Evolutionary conservation across 2,888 invertebrate species (phyloP).

Genomic region (Lumbricus terrestris): DNA sequence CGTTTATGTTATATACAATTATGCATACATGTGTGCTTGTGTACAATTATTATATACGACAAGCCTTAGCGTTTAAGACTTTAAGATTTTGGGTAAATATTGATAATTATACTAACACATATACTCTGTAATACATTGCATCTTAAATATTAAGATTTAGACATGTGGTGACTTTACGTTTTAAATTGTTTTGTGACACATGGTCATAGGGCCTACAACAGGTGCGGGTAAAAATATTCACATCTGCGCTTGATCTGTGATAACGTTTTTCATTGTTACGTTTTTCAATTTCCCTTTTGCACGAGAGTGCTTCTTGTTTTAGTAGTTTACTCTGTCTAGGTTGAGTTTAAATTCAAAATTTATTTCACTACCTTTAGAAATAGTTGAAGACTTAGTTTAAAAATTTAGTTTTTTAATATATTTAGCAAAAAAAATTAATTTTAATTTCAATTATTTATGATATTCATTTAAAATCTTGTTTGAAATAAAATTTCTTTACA

Average conservation of each 20-base stretch:
- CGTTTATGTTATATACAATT: too few relatives aligned
- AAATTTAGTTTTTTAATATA: neutral
- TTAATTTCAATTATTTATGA: neutral
- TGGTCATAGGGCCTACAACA: neutral
- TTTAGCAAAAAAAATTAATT: too few relatives aligned
- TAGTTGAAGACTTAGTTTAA: neutral
- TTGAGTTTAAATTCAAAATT: neutral
- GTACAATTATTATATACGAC: too few relatives aligned
- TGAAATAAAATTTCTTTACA: neutral
- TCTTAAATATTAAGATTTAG: neutral
- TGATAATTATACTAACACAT: neutral
- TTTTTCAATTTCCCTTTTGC: neutral
- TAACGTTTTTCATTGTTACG: neutral
- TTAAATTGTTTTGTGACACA: neutral
- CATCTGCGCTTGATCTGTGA: neutral
- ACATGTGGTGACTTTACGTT: neutral
- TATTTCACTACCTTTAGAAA: neutral
- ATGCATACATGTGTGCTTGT: too few relatives aligned
- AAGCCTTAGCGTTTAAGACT: neutral
- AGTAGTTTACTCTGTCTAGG: neutral
- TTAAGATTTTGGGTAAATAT: neutral
- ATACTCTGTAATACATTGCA: neutral
- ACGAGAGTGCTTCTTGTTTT: neutral
- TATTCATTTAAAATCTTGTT: neutral
- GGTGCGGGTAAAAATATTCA: slow-evolving; percentile 3